Evolutionary conservation across 2,797 vertebrate species (phyloP), one percentile per base, ranked within the genome.

Genomic region (Platyrinchus mystaceus): DNA sequence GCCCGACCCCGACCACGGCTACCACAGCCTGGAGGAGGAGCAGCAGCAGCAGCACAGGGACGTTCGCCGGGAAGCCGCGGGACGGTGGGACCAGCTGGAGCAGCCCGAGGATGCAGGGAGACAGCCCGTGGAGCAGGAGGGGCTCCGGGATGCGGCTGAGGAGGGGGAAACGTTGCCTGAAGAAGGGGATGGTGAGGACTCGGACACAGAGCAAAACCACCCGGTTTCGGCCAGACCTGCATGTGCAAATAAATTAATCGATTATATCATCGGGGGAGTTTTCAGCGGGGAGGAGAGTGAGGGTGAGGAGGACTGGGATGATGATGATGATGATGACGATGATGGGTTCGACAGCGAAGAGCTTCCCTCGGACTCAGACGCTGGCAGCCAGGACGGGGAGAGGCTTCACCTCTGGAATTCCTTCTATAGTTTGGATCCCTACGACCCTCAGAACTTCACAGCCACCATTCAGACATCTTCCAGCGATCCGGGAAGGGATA

Each of bases 11-110:
- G 99, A 99, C 89, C 97, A 98, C 84, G 99, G 99, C 24, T 99
- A 99, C 87, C 98, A 98, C 82, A 99, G 99, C 93, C 96, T 99
- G 95, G 99, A 99, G 94, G 99, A 99, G 95, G 99, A 99, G 34
- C 98, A 98, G 30, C 84, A 99, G 34, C 98, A 98, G 30, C 84
- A 92, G 11, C 39, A 79, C 32, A 37, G 12, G 36, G 46, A 47
- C 0, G 10, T 22, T 41, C 6, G 66, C 20, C 50, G 9, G 1
- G 71, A 52, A 2, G 14, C 0, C 0, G 44, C 2, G 18, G 64
- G 60, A 37, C 60, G 27, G 9, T n/a, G 75, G 58, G 58, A 60
- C 8, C 80, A 64, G 37, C 44, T 70, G 4, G 56, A 53, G 77
- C 19, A 14, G 43, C 20, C 28, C 5, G 49, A 18, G 56, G 88